Base-by-base conservation (phyloP, 30 jellyfish, hydroid and myxozoan genomes). In the Turritopsis dohrnii region DNA sequence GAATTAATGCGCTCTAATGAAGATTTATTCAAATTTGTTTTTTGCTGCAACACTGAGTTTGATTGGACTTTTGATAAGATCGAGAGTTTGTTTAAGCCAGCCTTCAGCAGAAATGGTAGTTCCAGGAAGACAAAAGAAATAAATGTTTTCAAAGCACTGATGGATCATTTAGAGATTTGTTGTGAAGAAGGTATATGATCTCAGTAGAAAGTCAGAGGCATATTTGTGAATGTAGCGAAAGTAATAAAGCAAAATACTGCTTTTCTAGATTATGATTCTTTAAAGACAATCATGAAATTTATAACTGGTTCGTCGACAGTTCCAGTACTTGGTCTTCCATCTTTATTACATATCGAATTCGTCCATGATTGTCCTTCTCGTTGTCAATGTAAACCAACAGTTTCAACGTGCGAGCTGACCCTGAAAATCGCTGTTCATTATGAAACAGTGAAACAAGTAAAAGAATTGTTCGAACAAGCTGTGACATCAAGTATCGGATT, bases 381-480 rank as follows among this genome's bases (percentile, higher is more conserved):
- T 13, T 83, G 89, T 79, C 54, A 83, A 18, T 83, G 89, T 29
- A 83, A 84, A 74, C 89, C 89, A 52, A 71, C 89, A 0, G 85
- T 79, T n/a, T 83, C 89, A 21, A 83, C 85, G 21, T 71, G 89
- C 26, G 24, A 83, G 27, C 65, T 83, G 28, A 73, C 84, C 16
- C 84, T 83, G 0, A 26, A 8, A 21, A 28, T 83, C 0, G 84
- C 89, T 16, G 54, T 75, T 18, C 85, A 83, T 73, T 76, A 76
- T 1, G 27, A 31, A 13, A 17, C 80, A 18, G 23, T 65, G 52
- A 79, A 31, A 54, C 84, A 24, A n/a, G 75, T 83, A 84, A 27
- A 73, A 21, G 80, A 83, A 79, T 29, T 83, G 27, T 74, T 83
- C 18, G 3, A 16, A 16, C 75, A 83, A 1, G 89, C 89, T 1